Percentiles rank a stretch among this genome's conserved stretches.
Evolutionary conservation across 2,888 invertebrate species (phyloP).

Genomic region (Rhamnusium bicolor): DNA sequence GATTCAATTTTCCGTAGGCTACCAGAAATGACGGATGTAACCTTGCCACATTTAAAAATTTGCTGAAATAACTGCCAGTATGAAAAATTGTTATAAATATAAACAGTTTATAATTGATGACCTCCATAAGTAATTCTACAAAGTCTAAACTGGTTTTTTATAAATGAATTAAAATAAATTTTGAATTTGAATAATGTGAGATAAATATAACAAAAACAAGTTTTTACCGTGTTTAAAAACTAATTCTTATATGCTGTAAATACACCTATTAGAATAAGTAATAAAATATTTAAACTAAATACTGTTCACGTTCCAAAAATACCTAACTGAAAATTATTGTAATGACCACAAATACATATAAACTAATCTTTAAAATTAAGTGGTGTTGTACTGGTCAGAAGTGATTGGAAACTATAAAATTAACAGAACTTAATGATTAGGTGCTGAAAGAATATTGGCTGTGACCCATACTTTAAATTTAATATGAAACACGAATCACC

Average conservation of each 20-base stretch:
- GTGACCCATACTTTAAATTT: neutral
- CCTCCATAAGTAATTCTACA: too few species aligned
- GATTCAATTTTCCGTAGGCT: too few species aligned
- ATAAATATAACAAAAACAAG: too few species aligned
- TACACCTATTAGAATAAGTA: too few species aligned
- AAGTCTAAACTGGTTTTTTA: too few species aligned
- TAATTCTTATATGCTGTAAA: neutral
- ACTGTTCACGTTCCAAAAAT: neutral
- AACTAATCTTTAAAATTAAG: neutral
- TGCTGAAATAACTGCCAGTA: too few species aligned
- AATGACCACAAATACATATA: neutral
- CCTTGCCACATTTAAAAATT: too few species aligned
- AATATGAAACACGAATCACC: neutral
- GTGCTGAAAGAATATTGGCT: slow-evolving; percentile 1
- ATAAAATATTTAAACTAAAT: neutral
- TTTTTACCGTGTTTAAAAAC: neutral
- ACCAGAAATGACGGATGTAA: too few species aligned
- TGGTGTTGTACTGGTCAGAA: neutral
- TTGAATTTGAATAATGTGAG: too few species aligned
- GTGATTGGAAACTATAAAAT: neutral
- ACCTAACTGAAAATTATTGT: neutral
- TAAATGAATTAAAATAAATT: too few species aligned
- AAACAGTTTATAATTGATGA: too few species aligned
- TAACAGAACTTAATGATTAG: neutral
- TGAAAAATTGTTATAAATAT: too few species aligned